phyloP scores from a whole-genome alignment of 2,888 invertebrate genomes.

The Dryobota labecula region DNA sequence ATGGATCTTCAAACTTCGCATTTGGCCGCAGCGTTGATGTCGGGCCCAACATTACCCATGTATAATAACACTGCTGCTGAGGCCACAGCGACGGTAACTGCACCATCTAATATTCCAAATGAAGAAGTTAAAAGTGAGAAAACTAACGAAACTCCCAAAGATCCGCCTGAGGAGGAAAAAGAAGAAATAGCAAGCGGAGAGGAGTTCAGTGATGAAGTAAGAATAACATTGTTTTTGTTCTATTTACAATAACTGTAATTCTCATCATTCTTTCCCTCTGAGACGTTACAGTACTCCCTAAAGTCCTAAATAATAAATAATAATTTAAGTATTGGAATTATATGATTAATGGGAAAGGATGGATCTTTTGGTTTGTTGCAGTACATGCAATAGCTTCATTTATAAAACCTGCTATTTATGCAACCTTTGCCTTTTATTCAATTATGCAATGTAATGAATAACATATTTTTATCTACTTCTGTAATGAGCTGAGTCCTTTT shows the following conservation, averaged over 20 bases:
- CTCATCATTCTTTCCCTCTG: background rate
- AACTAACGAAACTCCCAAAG: constrained; percentile 74
- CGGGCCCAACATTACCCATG: constrained; percentile 73
- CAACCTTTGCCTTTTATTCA: background rate
- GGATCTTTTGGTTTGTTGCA: background rate
- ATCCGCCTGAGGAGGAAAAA: constrained; percentile 82
- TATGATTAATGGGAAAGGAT: background rate
- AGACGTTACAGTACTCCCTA: background rate
- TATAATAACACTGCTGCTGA: constrained; percentile 69
- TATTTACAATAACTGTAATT: background rate
- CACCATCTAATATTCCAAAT: constrained; percentile 56
- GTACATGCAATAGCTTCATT: background rate
- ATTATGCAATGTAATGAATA: background rate
- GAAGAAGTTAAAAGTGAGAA: constrained; percentile 80
- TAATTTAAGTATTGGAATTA: background rate
- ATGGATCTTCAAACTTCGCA: constrained; percentile 89
- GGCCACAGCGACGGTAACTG: constrained; percentile 55
- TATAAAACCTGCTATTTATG: background rate
- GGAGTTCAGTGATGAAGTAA: constrained; percentile 87
- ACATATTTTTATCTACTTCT: background rate
- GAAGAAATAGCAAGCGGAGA: constrained; percentile 87
- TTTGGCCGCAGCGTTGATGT: constrained; percentile 87
- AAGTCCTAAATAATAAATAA: no score
- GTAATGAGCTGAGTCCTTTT: background rate
- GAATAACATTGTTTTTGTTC: background rate